Evolutionary conservation across 2,888 invertebrate genomes (phyloP).

Genomic region (Lagria hirta): DNA sequence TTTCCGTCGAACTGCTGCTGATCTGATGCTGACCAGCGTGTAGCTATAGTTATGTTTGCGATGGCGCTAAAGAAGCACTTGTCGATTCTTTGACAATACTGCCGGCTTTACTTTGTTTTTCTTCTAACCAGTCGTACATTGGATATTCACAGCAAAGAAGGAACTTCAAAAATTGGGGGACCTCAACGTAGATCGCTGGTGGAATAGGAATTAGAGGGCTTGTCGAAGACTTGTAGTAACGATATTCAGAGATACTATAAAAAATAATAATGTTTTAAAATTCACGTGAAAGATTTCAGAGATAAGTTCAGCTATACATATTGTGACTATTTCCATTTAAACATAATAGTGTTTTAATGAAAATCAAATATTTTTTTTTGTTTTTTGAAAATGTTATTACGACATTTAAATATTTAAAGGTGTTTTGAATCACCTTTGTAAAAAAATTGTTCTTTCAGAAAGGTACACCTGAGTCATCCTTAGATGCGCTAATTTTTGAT

Average conservation of each 20-base stretch:
- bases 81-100: conserved; percentile 69
- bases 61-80: conserved; percentile 69
- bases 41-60: conserved; percentile 71
- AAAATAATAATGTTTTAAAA: conserved; percentile 21
- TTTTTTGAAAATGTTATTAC: too few species aligned
- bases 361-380: too few species aligned
- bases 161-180: conserved; percentile 80
- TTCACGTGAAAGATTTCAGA: too few species aligned
- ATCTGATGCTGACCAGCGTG: conserved; percentile 48
- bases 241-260: conserved; percentile 78
- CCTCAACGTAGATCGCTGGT: conserved; percentile 82
- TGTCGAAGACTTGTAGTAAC: conserved; percentile 84
- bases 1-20: conserved; percentile 31
- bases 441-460: too few species aligned
- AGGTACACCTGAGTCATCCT: too few species aligned
- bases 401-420: too few species aligned
- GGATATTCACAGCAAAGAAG: conserved; percentile 88
- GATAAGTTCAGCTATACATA: too few species aligned
- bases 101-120: conserved; percentile 55
- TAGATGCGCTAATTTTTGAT: too few species aligned
- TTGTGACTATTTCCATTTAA: too few species aligned
- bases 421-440: too few species aligned
- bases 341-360: too few species aligned
- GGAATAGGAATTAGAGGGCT: conserved; percentile 89
- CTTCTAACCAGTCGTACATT: conserved; percentile 76